phyloP scores from a whole-genome alignment of 2,888 invertebrate genomes.

The Agapetus fuscipes region DNA sequence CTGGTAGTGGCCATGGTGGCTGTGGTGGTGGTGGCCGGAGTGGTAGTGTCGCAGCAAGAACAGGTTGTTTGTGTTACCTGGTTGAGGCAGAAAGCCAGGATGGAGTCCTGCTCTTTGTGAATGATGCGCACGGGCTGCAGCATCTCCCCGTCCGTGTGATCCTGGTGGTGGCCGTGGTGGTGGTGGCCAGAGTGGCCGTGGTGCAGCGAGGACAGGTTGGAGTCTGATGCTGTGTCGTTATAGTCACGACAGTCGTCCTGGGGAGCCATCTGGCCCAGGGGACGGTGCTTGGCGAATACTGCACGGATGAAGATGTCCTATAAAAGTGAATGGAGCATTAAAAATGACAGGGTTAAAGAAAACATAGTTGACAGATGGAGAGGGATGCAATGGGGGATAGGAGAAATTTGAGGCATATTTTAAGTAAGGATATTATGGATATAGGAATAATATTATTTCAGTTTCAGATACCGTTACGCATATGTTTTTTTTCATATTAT shows the following conservation, averaged over 20 bases:
- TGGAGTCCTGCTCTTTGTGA: constrained; percentile 98
- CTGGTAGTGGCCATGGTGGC: constrained; percentile 9
- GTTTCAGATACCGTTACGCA: too few species aligned
- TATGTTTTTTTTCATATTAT: too few species aligned
- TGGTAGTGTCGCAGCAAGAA: constrained; percentile 6
- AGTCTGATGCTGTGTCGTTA: constrained; percentile 23
- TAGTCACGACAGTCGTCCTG: constrained; percentile 15
- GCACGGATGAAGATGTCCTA: constrained; percentile 87
- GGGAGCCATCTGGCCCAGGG: constrained; percentile 33
- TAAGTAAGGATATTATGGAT: too few species aligned
- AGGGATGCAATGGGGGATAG: too few species aligned
- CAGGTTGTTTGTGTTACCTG: constrained; percentile 47
- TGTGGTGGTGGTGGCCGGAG: constrained; percentile 7
- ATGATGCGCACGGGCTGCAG: constrained; percentile 88
- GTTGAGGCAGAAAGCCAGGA: constrained; percentile 94
- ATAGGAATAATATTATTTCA: too few species aligned
- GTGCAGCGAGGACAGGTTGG: constrained; percentile 9
- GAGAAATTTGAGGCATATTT: too few species aligned
- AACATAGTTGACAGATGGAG: too few species aligned
- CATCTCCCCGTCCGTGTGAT: constrained; percentile 32
- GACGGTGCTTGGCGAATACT: constrained; percentile 76
- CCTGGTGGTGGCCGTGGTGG: constrained; percentile 14
- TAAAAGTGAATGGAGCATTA: too few species aligned
- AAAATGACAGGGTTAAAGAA: too few species aligned
- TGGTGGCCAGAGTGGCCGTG: too few species aligned